phyloP scores from a whole-genome alignment of 2,888 invertebrate genomes.

The Heterodera filipjevi region DNA sequence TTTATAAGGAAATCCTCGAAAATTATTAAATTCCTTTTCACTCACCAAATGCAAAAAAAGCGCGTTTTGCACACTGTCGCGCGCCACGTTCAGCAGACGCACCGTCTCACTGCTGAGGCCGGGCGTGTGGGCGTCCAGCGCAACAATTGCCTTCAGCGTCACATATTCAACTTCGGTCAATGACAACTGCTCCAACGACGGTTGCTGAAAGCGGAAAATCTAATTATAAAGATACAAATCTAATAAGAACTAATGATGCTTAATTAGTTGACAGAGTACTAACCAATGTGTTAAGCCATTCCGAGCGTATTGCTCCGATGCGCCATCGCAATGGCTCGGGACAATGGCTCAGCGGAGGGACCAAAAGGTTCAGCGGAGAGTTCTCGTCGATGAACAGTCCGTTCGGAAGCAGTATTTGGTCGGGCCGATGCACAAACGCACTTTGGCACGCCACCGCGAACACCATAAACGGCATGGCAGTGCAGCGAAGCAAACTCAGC shows the following conservation, averaged over 20 bases:
- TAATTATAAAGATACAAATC: no score
- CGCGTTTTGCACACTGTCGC: constrained; percentile 60
- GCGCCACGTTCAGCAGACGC: constrained; percentile 41
- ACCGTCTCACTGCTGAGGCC: constrained; percentile 44
- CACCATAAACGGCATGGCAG: constrained; percentile 45
- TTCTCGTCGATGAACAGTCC: constrained; percentile 40
- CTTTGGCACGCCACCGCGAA: constrained; percentile 52
- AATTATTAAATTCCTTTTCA: no score
- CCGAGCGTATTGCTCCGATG: constrained; percentile 19
- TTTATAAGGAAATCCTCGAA: no score
- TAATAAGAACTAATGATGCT: no score
- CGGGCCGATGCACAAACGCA: constrained; percentile 36
- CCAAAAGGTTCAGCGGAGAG: constrained; percentile 34
- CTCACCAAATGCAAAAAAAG: constrained; percentile 52
- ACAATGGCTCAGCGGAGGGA: constrained; percentile 23
- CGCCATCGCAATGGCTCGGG: constrained; percentile 14
- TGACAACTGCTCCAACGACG: constrained; percentile 40
- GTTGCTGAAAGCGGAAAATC: constrained; percentile 21
- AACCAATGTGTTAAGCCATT: constrained; percentile 27
- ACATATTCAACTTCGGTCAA: constrained; percentile 55
- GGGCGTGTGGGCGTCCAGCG: constrained; percentile 56
- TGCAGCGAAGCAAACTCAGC: constrained; percentile 49
- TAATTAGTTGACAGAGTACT: background rate
- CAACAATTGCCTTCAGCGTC: constrained; percentile 60
- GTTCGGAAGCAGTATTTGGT: constrained; percentile 53